A percentile compares a stretch with the other conserved stretches of the same genome.
Conservation (phyloP, 2,797 vertebrate genomes). For the Saxicola maurus region DNA sequence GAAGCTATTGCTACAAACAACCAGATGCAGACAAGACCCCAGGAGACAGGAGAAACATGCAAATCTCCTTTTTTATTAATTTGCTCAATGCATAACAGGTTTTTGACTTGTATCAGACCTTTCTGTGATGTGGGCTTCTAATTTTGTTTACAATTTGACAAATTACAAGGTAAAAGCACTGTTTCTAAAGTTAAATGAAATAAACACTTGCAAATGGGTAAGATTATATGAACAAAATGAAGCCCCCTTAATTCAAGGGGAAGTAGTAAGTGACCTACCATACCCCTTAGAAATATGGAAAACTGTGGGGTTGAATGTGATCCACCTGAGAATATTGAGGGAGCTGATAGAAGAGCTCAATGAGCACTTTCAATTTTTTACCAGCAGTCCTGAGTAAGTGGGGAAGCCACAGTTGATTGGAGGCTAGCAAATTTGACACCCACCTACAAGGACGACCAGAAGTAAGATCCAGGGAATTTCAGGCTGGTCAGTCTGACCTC, state of each 20-base stretch:
- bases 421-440: not conserved
- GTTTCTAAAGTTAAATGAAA: not conserved
- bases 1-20: not conserved
- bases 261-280: not conserved
- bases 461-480: not conserved
- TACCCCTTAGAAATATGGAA: not conserved
- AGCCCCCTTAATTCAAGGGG: rapidly evolving
- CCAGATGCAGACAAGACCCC: not conserved
- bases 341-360: not conserved
- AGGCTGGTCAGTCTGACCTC: not conserved
- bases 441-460: rapidly evolving
- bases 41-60: not conserved
- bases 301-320: not conserved
- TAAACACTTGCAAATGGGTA: not conserved
- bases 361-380: rapidly evolving
- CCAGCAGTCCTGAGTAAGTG: not conserved
- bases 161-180: not conserved
- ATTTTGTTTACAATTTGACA: not conserved
- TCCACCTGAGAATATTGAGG: not conserved
- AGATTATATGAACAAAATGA: not conserved
- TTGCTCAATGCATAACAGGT: not conserved
- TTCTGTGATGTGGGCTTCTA: not conserved
- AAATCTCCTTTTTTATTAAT: not conserved
- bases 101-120: not conserved
- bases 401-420: too few relatives aligned